These are phyloP conservation scores for Athalia rosae DNA, from an alignment of 2,888 invertebrate species.

Conservation along the genomic window DNA sequence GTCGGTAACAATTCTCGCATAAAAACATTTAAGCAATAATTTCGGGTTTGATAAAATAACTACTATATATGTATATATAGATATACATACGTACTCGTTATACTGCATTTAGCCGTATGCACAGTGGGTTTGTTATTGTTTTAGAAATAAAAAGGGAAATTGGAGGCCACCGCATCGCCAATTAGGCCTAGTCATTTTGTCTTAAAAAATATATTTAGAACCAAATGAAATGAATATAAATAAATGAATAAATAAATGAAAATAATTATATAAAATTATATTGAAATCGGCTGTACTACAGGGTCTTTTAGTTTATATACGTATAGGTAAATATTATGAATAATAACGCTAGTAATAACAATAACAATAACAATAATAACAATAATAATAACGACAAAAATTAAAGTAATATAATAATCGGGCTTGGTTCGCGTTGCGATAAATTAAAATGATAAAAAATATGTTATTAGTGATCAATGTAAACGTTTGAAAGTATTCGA, in stretches of 20 bases:
- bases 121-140: conserved; percentile 22
- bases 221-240: conserved; percentile 2
- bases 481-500: conserved; percentile 25
- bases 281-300: conserved; percentile 29
- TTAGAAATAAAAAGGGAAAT: neutral
- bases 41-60: conserved; percentile 28
- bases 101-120: conserved; percentile 2
- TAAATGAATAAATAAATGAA: conserved; percentile 22
- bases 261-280: conserved; percentile 58
- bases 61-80: conserved; percentile 43
- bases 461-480: conserved; percentile 32
- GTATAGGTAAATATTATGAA: conserved; percentile 46
- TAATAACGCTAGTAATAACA: conserved; percentile 45
- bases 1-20: neutral
- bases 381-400: conserved; percentile 47
- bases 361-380: conserved; percentile 38
- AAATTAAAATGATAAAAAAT: conserved; percentile 35
- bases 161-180: conserved; percentile 65
- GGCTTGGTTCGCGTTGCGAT: conserved; percentile 54
- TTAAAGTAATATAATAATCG: conserved; percentile 39
- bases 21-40: conserved; percentile 37
- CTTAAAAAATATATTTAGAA: conserved; percentile 36
- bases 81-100: conserved; percentile 30
- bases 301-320: conserved; percentile 34
- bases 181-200: conserved; percentile 71